Base-by-base conservation (phyloP, 2,888 invertebrate species). In the Diachrysia chrysitis region DNA sequence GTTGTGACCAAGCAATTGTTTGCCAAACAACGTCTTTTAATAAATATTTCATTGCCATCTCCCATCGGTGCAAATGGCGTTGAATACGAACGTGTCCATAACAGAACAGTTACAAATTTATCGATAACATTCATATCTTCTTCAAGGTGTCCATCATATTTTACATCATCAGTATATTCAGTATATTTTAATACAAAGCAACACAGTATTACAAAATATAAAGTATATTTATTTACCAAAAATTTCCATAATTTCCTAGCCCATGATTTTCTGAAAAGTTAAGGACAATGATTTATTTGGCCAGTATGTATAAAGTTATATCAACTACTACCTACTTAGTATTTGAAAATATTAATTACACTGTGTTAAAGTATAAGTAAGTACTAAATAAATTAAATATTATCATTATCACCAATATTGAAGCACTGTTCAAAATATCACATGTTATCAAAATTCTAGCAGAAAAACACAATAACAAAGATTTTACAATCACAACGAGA, bases 1-100 rank as follows among this genome's bases (percentile, higher is more conserved):
- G 62, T 58, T n/a, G 71, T 70, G 17, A 72, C 10, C 5, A 42
- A 66, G 23, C 70, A 72, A 14, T 70, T 72, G 3, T n/a, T 16
- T 9, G 63, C 9, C 0, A 10, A 9, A 51, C 72, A 72, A 3
- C 6, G 4, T 25, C 61, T 53, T 17, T 51, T 37, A 0, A 51
- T 14, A 53, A 71, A 73, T 32, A 19, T n/a, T 0, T 10, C 21
- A 57, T 29, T 58, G 0, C 74, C 68, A 19, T 9, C 51, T 17
- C 68, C 69, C 66, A 71, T 57, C 17, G n/a, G 32, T 14, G 9
- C 4, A 10, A 71, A 58, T 17, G 66, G 75, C 3, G 48, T 21
- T 7, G 2, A 21, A 4, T 23, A 7, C 7, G 63, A n/a, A 10
- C 16, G 32, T 3, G 71, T 69, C 76, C 75, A 74, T 35, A 48